Percentiles rank a stretch among this genome's conserved stretches.
Conservation (phyloP, 2,888 invertebrate species). For the Caenorhabditis afra region DNA sequence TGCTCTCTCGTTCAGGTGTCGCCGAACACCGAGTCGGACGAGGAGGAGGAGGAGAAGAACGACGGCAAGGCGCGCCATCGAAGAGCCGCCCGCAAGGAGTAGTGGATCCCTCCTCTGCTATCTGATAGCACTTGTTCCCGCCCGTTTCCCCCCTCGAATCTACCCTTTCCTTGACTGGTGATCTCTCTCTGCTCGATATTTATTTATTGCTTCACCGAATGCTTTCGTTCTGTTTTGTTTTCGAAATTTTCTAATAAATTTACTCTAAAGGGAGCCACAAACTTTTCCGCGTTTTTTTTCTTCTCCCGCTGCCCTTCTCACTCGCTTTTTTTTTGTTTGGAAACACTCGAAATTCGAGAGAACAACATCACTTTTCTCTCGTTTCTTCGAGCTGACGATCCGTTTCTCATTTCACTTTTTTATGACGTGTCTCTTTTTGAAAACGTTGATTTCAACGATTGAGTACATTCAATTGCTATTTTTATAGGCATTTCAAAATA, state of each 20-base stretch:
- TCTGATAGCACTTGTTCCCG: slow-evolving; percentile 15
- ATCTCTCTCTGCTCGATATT: slow-evolving; percentile 20
- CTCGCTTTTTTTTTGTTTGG: slow-evolving; percentile 9
- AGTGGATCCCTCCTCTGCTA: slow-evolving; percentile 4
- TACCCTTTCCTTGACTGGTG: slow-evolving; percentile 24
- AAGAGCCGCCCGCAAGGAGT: slow-evolving; percentile 50
- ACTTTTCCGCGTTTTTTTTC: neutral
- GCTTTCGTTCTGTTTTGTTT: neutral
- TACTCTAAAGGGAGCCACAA: neutral
- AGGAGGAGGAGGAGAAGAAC: slow-evolving; percentile 23
- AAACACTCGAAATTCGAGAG: slow-evolving; percentile 4
- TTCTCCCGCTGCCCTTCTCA: neutral
- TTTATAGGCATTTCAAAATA: too few species aligned
- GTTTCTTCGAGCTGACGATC: neutral
- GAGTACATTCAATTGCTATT: too few species aligned
- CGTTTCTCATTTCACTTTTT: neutral
- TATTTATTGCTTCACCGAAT: slow-evolving; percentile 17
- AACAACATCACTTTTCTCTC: slow-evolving; percentile 1
- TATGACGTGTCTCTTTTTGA: neutral
- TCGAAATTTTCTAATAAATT: slow-evolving; percentile 1
- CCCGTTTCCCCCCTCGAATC: slow-evolving; percentile 3
- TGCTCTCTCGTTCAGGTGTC: slow-evolving; percentile 22
- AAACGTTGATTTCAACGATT: neutral
- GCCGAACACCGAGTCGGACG: slow-evolving; percentile 28
- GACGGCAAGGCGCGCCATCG: slow-evolving; percentile 50